Percentiles rank a stretch among this genome's conserved stretches.
These are phyloP conservation scores for Pelmatolapia mariae DNA, from an alignment of 2,113 vertebrate genomes.

Conservation along the genomic window DNA sequence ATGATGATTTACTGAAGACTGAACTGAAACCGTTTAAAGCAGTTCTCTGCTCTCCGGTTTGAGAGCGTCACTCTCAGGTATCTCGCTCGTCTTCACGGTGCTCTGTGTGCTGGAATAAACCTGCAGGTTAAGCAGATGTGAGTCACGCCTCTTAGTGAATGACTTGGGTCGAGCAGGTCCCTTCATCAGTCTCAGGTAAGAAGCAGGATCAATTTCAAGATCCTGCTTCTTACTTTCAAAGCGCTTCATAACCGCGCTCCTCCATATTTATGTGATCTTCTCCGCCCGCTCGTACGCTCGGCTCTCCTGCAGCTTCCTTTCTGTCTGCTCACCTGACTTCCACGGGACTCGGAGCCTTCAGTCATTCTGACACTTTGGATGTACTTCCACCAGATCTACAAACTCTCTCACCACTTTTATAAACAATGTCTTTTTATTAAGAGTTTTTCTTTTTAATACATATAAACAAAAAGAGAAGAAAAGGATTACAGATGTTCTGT, in stretches of 20 bases:
- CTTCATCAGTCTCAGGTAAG: background rate
- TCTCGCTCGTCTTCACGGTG: background rate
- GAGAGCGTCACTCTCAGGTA: background rate
- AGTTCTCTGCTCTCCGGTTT: background rate
- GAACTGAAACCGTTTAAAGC: background rate
- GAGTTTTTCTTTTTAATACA: background rate
- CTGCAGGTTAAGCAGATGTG: background rate
- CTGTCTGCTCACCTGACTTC: accelerated
- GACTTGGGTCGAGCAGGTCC: background rate
- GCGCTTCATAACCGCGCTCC: background rate
- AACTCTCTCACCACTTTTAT: background rate
- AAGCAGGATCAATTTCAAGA: background rate
- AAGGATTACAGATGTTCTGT: background rate
- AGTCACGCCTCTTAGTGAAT: background rate
- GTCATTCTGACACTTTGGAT: background rate
- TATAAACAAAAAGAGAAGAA: background rate
- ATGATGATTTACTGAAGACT: background rate
- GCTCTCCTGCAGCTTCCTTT: background rate
- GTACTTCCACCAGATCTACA: background rate
- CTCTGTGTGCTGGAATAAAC: background rate
- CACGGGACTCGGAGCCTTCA: background rate
- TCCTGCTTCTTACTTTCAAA: background rate
- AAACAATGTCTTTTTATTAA: background rate
- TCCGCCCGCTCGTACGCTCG: accelerated
- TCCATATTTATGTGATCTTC: background rate